Conservation (phyloP, 2,888 invertebrate species). For the Tillus elongatus region DNA sequence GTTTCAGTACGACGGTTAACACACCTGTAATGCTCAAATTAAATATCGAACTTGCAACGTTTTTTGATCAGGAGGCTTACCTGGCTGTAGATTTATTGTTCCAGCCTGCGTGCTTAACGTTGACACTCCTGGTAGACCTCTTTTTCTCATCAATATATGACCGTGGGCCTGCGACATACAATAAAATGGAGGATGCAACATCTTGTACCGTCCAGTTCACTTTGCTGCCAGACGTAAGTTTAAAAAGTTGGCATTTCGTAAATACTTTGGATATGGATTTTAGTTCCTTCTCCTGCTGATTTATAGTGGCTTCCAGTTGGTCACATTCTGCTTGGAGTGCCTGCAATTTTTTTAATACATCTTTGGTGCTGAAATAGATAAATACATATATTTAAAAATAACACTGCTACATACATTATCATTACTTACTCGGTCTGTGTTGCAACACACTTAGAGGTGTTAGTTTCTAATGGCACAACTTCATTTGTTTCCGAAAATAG, state of each 20-base stretch:
- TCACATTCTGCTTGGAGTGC: too few species aligned
- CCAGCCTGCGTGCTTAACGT: constrained; percentile 14
- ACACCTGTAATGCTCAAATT: too few species aligned
- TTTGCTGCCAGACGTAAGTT: constrained; percentile 7
- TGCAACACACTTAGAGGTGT: too few species aligned
- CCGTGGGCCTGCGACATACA: constrained; percentile 9
- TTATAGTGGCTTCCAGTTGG: too few species aligned
- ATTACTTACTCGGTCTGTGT: too few species aligned
- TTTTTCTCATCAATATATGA: constrained; percentile 7
- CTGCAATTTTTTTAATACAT: too few species aligned
- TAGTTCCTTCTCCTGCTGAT: constrained; percentile 1
- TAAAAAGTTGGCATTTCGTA: constrained; percentile 10
- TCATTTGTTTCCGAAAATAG: too few species aligned
- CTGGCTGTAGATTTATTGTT: constrained; percentile 15
- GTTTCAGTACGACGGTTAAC: too few species aligned
- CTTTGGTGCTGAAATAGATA: too few species aligned
- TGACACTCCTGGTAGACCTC: constrained; percentile 7
- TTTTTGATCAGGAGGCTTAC: constrained; percentile 7
- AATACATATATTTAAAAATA: too few species aligned
- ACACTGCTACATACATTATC: too few species aligned
- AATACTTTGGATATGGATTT: constrained; percentile 7
- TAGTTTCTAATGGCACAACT: too few species aligned
- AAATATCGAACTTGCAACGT: constrained; percentile 3
- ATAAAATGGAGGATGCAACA: constrained; percentile 4
- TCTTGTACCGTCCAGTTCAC: constrained; percentile 8